A percentile compares a stretch with the other conserved stretches of the same genome.
Conservation (phyloP, 1,140 invertebrate species). For the Eumaeus atala region DNA sequence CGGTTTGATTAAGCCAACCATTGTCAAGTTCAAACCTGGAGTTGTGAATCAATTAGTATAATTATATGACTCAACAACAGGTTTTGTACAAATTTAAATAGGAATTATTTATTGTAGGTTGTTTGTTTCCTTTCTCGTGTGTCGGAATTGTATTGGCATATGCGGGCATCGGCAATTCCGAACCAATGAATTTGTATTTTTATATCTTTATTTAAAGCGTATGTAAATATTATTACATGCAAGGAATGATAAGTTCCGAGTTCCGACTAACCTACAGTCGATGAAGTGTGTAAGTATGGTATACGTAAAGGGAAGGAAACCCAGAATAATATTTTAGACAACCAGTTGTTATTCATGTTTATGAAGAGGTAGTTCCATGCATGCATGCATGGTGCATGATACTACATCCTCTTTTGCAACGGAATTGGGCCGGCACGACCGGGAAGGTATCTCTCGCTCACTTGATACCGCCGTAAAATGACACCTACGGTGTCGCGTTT, state of each 20-base stretch:
- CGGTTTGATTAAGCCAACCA: neutral
- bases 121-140: neutral
- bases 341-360: no score
- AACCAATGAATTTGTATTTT: conserved; percentile 6
- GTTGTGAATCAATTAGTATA: conserved; percentile 26
- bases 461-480: no score
- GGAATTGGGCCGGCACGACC: no score
- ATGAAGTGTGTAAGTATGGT: no score
- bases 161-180: neutral
- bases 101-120: conserved; percentile 3
- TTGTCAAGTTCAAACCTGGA: conserved; percentile 20
- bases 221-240: neutral
- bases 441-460: no score
- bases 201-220: conserved; percentile 5
- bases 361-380: no score
- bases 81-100: conserved; percentile 17
- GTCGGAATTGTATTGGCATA: conserved; percentile 5
- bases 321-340: no score
- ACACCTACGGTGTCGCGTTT: no score
- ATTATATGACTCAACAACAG: conserved; percentile 29
- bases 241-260: neutral
- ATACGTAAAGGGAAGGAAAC: no score
- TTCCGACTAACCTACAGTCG: no score
- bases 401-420: no score
- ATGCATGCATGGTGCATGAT: no score